Base-by-base conservation (phyloP, 2,888 invertebrate genomes). In the Dicranocentrus wangi region DNA sequence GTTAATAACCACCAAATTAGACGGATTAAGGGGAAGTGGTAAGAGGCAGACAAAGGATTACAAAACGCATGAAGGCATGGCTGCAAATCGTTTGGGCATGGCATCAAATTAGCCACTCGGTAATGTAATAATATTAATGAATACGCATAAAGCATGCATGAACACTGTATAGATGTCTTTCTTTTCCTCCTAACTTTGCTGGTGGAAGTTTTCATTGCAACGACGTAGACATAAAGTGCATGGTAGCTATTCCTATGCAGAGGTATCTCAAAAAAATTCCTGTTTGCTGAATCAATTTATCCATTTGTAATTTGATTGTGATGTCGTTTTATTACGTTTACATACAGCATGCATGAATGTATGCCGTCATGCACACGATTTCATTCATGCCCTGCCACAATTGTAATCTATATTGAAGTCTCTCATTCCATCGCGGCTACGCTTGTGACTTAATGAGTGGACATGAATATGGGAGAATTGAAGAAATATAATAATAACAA, bases 1-100 rank as follows among this genome's bases (percentile, higher is more conserved):
- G 23, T n/a, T 55, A 63, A 61, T 72, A 72, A 61, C 58, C 72
- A 53, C 42, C 55, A 75, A 75, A 75, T 75, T 75, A 68, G 68
- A 76, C 32, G 21, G 68, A 17, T 51, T 43, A 28, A n/a, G 21
- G 58, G 55, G 27, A 55, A 28, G 60, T 68, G 65, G 25, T 27
- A 63, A 73, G 63, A 43, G 15, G 39, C 39, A 23, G 25, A 53
- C 25, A 58, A 65, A 73, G 15, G 61, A 66, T 55, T 66, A 21
- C 13, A 15, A 25, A 63, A 63, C 19, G 61, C n/a, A 42, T 27
- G 5, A 47, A 68, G 32, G 68, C 76, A 76, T 76, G 76, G 60
- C 76, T 66, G 58, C 58, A 25, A 58, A 39, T 32, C 47, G 39
- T 68, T 60, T 68, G 47, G 42, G 76, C 76, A 60, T 68, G 42